These are phyloP conservation scores for Tokudaia tokunoshimensis DNA, from an alignment of 2,797 vertebrate genomes.

Conservation along the genomic window DNA sequence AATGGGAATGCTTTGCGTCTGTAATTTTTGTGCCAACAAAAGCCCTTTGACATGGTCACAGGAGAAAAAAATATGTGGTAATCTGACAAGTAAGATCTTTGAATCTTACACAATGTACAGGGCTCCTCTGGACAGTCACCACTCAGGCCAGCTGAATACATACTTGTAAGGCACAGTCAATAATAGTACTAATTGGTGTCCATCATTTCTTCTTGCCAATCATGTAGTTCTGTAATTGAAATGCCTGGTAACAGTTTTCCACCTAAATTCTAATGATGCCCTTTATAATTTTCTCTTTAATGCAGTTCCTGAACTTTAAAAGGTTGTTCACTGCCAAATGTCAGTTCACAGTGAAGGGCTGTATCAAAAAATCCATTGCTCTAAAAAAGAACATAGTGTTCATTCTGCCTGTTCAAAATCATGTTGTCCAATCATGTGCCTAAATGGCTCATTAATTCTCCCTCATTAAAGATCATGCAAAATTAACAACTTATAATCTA, in stretches of 20 bases:
- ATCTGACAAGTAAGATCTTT: slow-evolving; percentile 74
- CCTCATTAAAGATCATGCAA: not conserved
- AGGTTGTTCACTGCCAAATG: slow-evolving; percentile 87
- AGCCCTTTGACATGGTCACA: slow-evolving; percentile 73
- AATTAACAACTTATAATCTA: slow-evolving; percentile 23
- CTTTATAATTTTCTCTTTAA: slow-evolving; percentile 89
- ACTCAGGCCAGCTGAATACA: slow-evolving; percentile 79
- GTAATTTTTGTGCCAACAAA: slow-evolving; percentile 81
- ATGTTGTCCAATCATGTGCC: not conserved
- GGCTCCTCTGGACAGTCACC: slow-evolving; percentile 67
- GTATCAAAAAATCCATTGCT: slow-evolving; percentile 81
- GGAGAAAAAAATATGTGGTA: slow-evolving; percentile 71
- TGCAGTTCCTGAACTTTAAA: slow-evolving; percentile 88
- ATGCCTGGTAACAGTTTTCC: slow-evolving; percentile 86
- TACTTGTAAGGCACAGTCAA: slow-evolving; percentile 81
- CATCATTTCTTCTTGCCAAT: slow-evolving; percentile 86
- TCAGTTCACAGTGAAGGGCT: slow-evolving; percentile 82
- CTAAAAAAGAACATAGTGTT: slow-evolving; percentile 48
- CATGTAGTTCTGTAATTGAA: slow-evolving; percentile 85
- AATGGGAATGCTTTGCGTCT: slow-evolving; percentile 75
- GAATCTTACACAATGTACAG: slow-evolving; percentile 80
- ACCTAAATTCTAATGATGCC: slow-evolving; percentile 87
- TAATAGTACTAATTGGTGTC: slow-evolving; percentile 84
- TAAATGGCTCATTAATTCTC: slow-evolving; percentile 62
- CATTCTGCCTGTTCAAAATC: slow-evolving; percentile 76